Percentiles rank a stretch among this genome's conserved stretches.
phyloP scores from a whole-genome alignment of 2,888 invertebrate genomes.

The Tenodera sinensis region DNA sequence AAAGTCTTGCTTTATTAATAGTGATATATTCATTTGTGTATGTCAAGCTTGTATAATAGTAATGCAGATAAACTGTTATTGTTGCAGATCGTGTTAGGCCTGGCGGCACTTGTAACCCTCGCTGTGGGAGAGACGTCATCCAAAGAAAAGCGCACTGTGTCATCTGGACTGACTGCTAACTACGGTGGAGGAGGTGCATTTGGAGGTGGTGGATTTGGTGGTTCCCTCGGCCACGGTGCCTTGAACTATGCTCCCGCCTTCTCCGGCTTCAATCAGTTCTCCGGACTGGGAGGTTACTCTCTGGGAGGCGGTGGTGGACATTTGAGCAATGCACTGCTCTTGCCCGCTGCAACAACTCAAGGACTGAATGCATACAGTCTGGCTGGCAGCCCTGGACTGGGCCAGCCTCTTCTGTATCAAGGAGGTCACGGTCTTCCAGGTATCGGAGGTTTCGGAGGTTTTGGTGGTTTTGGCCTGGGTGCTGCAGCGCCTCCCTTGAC shows the following conservation, averaged over 20 bases:
- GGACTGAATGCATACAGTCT: not conserved
- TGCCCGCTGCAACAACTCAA: not conserved
- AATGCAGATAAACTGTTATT: not conserved
- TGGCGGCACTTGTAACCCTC: slow-evolving; percentile 5
- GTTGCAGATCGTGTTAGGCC: slow-evolving; percentile 19
- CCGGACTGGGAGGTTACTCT: not conserved
- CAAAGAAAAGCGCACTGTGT: slow-evolving; percentile 11
- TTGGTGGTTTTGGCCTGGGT: not conserved
- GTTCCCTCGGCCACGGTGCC: not conserved
- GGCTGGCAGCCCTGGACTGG: slow-evolving; percentile 16
- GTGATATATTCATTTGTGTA: too few species aligned
- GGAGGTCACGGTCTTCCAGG: slow-evolving; percentile 11
- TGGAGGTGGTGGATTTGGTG: not conserved
- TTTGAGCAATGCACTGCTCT: not conserved
- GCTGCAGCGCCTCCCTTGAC: not conserved
- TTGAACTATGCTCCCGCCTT: not conserved
- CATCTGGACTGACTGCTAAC: not conserved
- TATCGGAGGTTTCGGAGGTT: not conserved
- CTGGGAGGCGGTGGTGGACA: not conserved
- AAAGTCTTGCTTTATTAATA: too few species aligned
- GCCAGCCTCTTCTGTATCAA: not conserved
- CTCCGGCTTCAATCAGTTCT: slow-evolving; percentile 8
- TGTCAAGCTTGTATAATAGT: too few species aligned
- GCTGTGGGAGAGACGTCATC: not conserved
- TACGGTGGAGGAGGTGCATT: not conserved